Conservation (phyloP, 64 coral and sea anemone genomes). For the Porites lutea region DNA sequence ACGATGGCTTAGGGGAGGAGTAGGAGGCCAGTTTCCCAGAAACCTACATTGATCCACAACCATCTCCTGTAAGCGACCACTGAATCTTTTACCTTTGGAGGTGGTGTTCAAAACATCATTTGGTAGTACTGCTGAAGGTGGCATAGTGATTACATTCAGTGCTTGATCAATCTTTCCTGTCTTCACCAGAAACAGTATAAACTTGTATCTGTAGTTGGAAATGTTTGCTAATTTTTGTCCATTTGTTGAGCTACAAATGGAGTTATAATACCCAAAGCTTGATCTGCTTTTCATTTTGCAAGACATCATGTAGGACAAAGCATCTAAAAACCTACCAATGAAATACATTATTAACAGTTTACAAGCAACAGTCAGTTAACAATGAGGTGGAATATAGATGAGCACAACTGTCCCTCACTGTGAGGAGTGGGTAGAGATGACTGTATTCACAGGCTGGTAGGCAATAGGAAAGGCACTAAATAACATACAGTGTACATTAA, state of each 20-base stretch:
- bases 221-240: slow-evolving; percentile 14
- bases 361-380: background rate
- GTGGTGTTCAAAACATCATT: background rate
- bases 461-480: too few species aligned
- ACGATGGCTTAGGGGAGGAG: too few species aligned
- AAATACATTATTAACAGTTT: background rate
- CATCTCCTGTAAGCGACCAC: background rate
- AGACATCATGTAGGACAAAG: slow-evolving; percentile 57
- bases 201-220: slow-evolving; percentile 42
- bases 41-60: too few species aligned
- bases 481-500: too few species aligned
- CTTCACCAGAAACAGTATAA: slow-evolving; percentile 45
- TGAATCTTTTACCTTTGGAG: background rate
- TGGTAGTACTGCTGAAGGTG: background rate
- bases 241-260: background rate
- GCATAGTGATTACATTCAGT: slow-evolving; percentile 41
- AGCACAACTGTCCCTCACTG: too few species aligned
- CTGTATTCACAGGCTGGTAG: too few species aligned
- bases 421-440: too few species aligned
- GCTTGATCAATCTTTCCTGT: slow-evolving; percentile 65
- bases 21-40: too few species aligned
- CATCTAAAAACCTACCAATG: slow-evolving; percentile 50
- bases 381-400: background rate
- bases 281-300: slow-evolving; percentile 4
- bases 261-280: background rate